A percentile compares a stretch with the other conserved stretches of the same genome.
Conservation (phyloP, 2,888 invertebrate genomes). For the Linnaemya tessellans region DNA sequence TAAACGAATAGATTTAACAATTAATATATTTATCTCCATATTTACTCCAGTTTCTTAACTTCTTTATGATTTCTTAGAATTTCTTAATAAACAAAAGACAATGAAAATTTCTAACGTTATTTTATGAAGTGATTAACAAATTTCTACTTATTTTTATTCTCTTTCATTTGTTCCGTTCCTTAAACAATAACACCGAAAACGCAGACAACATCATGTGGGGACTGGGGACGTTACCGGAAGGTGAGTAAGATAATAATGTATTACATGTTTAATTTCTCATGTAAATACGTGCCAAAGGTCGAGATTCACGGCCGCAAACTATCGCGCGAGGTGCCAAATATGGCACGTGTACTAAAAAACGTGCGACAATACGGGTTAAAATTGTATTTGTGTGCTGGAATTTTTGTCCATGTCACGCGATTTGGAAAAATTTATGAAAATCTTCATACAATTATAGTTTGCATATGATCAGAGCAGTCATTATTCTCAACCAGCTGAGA, state of each 20-base stretch:
- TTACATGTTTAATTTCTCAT: too few species aligned
- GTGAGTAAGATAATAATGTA: conserved; percentile 89
- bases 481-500: too few species aligned
- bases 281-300: too few species aligned
- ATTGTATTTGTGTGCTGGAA: too few species aligned
- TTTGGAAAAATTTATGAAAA: too few species aligned
- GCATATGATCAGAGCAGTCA: too few species aligned
- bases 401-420: too few species aligned
- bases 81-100: conserved; percentile 30
- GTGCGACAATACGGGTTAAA: too few species aligned
- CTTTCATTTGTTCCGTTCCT: conserved; percentile 49
- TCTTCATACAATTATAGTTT: too few species aligned
- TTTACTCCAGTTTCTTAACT: not conserved
- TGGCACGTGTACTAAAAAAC: too few species aligned
- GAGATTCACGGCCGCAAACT: too few species aligned
- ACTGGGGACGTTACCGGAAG: conserved; percentile 98
- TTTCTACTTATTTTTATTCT: conserved; percentile 83
- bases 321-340: too few species aligned
- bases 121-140: conserved; percentile 46
- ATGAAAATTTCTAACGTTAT: conserved; percentile 11
- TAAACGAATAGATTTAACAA: conserved; percentile 2
- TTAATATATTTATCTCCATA: conserved; percentile 18
- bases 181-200: conserved; percentile 16
- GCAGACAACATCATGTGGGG: conserved; percentile 98
- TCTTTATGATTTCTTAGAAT: conserved; percentile 46